Evolutionary conservation across 30 jellyfish, hydroid and myxozoan genomes (phyloP), one percentile per base, ranked within the genome.

Genomic region (Haliclystus octoradiatus): DNA sequence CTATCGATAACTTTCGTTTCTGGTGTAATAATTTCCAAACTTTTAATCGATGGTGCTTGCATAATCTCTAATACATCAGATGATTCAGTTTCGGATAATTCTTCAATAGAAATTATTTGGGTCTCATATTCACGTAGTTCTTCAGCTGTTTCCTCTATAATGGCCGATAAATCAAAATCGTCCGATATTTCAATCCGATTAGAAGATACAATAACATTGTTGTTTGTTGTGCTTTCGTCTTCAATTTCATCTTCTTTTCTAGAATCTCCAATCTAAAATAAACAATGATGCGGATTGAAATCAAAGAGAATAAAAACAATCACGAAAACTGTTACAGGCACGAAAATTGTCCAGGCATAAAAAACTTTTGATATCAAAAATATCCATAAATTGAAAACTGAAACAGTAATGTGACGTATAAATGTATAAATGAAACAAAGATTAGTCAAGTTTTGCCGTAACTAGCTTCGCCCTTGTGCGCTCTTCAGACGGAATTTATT

Each of bases 101-200:
- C 57, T 9, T 19, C 19, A 19, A 19, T 7, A 19, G 19, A 5
- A 5, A 19, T 19, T 5, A 19, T 19, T 40, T 40, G 57, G 7
- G 7, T 40, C 14, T 40, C 57, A 19, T 40, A 40, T 5, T 5
- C 14, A 5, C 19, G 7, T 19, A 40, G 57, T 5, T 40, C 57
- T 40, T 40, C 57, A 7, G 53, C 91, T 2, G 90, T 75, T 68
- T 89, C 98, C 63, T 89, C 98, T 27, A 72, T 82, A 65, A 89
- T 89, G 28, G 84, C 90, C 9, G 98, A 89, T 27, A 89, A 68
- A 30, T 89, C 98, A 13, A 84, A 74, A 49, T 77, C 93, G 50
- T 83, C 83, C 22, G 93, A 66, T 0, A 84, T 47, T 3, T 68
- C 68, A 62, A 73, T 63, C 25, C 84, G 84, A 4, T 71, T 52